Evolutionary conservation across 2,888 invertebrate species (phyloP).

Genomic region (Philhelius pedissequus): DNA sequence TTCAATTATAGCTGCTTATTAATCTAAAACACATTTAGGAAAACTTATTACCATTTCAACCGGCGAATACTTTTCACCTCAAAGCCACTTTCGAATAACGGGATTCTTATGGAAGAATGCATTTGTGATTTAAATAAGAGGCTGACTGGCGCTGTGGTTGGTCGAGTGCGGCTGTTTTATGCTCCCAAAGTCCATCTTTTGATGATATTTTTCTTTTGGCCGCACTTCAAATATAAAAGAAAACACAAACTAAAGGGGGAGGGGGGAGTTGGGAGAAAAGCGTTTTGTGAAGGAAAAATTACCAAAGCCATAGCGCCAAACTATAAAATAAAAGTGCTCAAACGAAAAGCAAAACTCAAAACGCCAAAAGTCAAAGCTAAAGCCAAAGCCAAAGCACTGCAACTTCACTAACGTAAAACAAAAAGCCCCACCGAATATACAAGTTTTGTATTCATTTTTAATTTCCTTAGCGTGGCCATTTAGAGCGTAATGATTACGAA

Average conservation of each 20-base stretch:
- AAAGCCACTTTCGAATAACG: neutral
- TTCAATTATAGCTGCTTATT: neutral
- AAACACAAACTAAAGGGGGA: neutral
- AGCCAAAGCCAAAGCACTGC: slow-evolving; percentile 18
- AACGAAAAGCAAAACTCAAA: slow-evolving; percentile 15
- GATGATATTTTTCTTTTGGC: slow-evolving; percentile 45
- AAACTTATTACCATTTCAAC: neutral
- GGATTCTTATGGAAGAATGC: neutral
- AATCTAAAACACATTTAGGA: neutral
- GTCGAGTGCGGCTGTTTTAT: slow-evolving; percentile 11
- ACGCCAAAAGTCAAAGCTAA: neutral
- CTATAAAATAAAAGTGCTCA: slow-evolving; percentile 16
- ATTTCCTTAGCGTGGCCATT: slow-evolving; percentile 61
- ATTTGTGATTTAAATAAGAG: neutral
- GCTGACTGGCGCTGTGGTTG: neutral
- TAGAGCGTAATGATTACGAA: slow-evolving; percentile 65
- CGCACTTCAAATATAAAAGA: slow-evolving; percentile 29
- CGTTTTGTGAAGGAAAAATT: neutral
- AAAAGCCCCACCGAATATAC: slow-evolving; percentile 38
- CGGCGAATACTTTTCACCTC: neutral
- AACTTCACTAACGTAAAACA: slow-evolving; percentile 48
- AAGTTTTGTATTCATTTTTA: slow-evolving; percentile 65
- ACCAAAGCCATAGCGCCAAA: neutral
- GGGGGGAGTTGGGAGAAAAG: neutral
- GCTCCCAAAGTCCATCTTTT: slow-evolving; percentile 46